These are phyloP conservation scores for Sebastes hopkinsi DNA, from an alignment of 2,797 vertebrate genomes.

Conservation along the genomic window DNA sequence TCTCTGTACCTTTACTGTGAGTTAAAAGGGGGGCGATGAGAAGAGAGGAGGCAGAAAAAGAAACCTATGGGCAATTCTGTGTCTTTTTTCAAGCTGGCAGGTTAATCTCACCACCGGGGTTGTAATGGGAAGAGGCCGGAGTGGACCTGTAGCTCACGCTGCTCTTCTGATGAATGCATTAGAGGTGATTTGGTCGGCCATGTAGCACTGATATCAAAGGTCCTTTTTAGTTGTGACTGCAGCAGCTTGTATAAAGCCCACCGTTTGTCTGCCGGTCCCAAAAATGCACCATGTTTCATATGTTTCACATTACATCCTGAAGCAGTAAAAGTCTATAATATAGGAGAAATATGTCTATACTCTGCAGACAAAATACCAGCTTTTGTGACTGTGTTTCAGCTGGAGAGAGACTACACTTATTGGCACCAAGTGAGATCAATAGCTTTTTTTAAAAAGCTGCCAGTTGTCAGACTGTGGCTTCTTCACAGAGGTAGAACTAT, in stretches of 20 bases:
- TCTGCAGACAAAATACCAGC: neutral
- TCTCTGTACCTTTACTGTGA: conserved; percentile 31
- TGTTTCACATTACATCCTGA: neutral
- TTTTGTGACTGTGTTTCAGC: neutral
- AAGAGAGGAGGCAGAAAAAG: neutral
- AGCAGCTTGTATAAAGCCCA: neutral
- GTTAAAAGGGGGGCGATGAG: neutral
- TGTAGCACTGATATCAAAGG: conserved; percentile 38
- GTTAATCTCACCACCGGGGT: conserved; percentile 14
- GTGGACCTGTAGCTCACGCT: conserved; percentile 7
- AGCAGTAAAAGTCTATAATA: neutral
- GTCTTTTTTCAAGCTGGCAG: conserved; percentile 30
- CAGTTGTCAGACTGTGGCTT: neutral
- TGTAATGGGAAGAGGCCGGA: conserved; percentile 14
- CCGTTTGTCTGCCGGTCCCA: neutral
- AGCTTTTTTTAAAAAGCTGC: neutral
- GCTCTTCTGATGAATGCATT: conserved; percentile 42
- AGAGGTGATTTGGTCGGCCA: conserved; percentile 49
- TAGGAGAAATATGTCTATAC: neutral
- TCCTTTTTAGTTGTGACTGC: neutral
- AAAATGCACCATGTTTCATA: neutral
- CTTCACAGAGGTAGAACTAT: neutral
- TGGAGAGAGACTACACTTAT: neutral
- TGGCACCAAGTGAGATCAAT: neutral
- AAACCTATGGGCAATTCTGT: neutral